Percentiles rank a stretch among this genome's conserved stretches.
phyloP scores from a whole-genome alignment of 2,113 vertebrate genomes.

The Cottus gobio region DNA sequence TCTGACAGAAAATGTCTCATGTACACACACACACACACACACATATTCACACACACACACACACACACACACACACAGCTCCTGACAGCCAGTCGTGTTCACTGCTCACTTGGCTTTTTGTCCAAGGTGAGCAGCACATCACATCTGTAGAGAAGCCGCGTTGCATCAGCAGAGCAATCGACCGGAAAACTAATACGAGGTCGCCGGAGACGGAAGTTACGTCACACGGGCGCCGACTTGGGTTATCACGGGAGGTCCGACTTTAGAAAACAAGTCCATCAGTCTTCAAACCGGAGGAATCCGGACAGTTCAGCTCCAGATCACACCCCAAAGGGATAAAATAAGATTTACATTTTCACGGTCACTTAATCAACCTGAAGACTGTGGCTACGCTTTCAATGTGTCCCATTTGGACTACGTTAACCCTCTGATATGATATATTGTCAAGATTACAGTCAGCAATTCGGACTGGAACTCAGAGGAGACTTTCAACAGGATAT shows the following conservation, averaged over 20 bases:
- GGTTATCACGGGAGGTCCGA: not conserved
- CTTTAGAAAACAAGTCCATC: constrained; percentile 1
- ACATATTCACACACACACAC: not conserved
- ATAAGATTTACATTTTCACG: not conserved
- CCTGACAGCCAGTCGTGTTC: constrained; percentile 29
- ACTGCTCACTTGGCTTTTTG: constrained; percentile 29
- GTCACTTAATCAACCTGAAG: constrained; percentile 1
- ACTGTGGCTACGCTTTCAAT: constrained; percentile 3
- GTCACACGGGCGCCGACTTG: not conserved
- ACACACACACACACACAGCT: not conserved
- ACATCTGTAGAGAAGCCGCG: not conserved
- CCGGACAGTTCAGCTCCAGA: not conserved
- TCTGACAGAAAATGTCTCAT: constrained; percentile 36
- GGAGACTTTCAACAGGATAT: not conserved
- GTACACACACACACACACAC: no score
- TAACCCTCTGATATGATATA: no score
- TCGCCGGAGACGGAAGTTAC: not conserved
- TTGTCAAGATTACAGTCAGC: no score
- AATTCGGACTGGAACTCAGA: no score
- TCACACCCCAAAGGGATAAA: no score
- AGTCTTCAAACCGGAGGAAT: not conserved
- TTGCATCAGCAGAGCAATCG: not conserved
- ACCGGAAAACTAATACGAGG: not conserved
- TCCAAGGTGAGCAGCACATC: constrained; percentile 23
- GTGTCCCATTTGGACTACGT: constrained; percentile 14